Percentiles rank a stretch among this genome's conserved stretches.
Conservation (phyloP, 2,113 vertebrate species). For the Calonectris borealis region DNA sequence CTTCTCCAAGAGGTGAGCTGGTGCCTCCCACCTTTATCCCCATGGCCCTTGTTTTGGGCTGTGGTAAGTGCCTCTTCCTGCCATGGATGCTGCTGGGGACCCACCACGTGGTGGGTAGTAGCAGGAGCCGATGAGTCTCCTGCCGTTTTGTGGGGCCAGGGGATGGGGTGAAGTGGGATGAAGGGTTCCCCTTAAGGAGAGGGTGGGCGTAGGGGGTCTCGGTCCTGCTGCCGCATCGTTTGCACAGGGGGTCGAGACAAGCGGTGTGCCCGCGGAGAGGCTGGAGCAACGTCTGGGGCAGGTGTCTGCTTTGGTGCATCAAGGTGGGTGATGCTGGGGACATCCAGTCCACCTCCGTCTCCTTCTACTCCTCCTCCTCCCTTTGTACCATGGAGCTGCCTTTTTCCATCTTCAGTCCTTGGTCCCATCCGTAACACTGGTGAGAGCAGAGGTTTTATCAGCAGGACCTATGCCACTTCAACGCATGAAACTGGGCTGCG, state of each 20-base stretch:
- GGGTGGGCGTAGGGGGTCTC: fast-evolving
- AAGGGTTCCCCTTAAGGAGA: background rate
- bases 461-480: background rate
- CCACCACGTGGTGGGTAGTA: background rate
- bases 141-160: background rate
- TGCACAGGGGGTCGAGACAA: background rate
- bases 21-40: background rate
- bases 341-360: background rate
- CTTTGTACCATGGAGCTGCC: background rate
- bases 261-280: fast-evolving
- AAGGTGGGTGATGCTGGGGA: background rate
- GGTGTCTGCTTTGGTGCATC: background rate
- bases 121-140: background rate
- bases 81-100: background rate
- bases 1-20: background rate
- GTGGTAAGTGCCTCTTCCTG: background rate
- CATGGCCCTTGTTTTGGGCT: fast-evolving
- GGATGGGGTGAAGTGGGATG: background rate
- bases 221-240: background rate
- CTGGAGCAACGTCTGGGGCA: fast-evolving
- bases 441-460: background rate
- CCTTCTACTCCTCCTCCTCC: background rate
- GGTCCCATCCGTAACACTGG: fast-evolving
- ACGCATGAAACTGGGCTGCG: fast-evolving
- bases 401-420: background rate